Evolutionary conservation across 2,797 vertebrate species (phyloP), one percentile per base, ranked within the genome.

Genomic region (Molossus alvarezi): DNA sequence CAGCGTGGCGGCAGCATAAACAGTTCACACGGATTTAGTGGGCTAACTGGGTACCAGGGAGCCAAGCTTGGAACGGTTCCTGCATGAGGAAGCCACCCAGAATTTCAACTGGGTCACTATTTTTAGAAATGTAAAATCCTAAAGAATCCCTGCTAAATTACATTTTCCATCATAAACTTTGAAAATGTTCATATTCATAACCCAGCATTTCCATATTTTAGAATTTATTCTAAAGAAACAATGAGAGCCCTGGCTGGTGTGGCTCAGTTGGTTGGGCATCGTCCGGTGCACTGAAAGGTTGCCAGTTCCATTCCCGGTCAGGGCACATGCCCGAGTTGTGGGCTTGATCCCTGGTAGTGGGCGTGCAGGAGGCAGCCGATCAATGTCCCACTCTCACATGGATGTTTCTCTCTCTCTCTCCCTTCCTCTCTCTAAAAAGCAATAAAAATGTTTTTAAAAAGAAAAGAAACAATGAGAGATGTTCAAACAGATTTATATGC

Each of bases 181-280:
- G 3, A 94, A 95, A 93, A 92, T 83, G 23, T 65, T 80, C 29
- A n/a, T 77, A 29, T 95, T 37, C 60, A 48, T 93, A 88, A 81
- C 45, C 14, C 25, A 84, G 27, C 9, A 65, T 76, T 96, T 94
- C 72, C 41, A 84, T 80, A 77, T 93, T 93, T 69, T 80, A 77
- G 87, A 86, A 67, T 86, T 96, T 72, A 60, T 76, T 90, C 53
- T 96, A 89, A 95, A 87, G 72, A 67, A 94, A 75, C 51, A 77
- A 58, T 23, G 29, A 77, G 18, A 18, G 65, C 65, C n/a, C 17
- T 67, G n/a, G 65, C 65, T n/a, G n/a, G n/a, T 33, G 65, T 67
- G n/a, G n/a, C 29, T 67, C n/a, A 15, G 7, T 33, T 33, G 64
- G 29, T 67, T 67, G 65, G n/a, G 65, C 65, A 33, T 33, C n/a